Base-by-base conservation (phyloP, 2,797 vertebrate genomes). In the Borostomias antarcticus region DNA sequence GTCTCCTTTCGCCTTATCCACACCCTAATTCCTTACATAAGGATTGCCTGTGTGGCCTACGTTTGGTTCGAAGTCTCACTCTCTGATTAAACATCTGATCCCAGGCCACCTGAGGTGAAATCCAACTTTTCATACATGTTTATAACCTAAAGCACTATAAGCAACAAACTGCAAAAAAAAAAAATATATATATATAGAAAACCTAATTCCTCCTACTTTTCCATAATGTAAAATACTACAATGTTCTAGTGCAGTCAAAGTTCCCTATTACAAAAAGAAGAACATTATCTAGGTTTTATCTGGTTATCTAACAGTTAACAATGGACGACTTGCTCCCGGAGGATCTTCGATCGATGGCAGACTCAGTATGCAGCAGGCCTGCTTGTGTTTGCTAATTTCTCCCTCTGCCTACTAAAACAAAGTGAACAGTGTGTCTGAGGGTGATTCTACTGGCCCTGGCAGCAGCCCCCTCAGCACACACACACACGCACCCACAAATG, bases 1-100 rank as follows among this genome's bases (percentile, higher is more conserved):
- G 93, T 92, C 93, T 91, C 93, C 90, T 89, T 91, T 28, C 52
- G 60, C 70, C 58, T 66, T 33, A 33, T 69, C 23, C 58, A 3
- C 5, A 3, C 33, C 33, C 48, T 15, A 45, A 32, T 51, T 68
- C 59, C 45, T 2, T 29, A 47, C 59, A 61, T 29, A 30, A 28
- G 4, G 40, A 45, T 17, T 15, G 15, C 40, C 3, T 45, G 40
- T n/a, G 54, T 59, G n/a, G n/a, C n/a, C n/a, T n/a, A n/a, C n/a
- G n/a, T n/a, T n/a, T n/a, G n/a, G n/a, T n/a, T n/a, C n/a, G n/a
- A n/a, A n/a, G n/a, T n/a, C n/a, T n/a, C n/a, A n/a, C n/a, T n/a
- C n/a, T n/a, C n/a, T n/a, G n/a, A n/a, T n/a, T n/a, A n/a, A n/a
- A n/a, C n/a, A n/a, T n/a, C n/a, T n/a, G n/a, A n/a, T n/a, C n/a